These are phyloP conservation scores for Pantala flavescens DNA, from an alignment of 1,140 invertebrate species.

Conservation along the genomic window DNA sequence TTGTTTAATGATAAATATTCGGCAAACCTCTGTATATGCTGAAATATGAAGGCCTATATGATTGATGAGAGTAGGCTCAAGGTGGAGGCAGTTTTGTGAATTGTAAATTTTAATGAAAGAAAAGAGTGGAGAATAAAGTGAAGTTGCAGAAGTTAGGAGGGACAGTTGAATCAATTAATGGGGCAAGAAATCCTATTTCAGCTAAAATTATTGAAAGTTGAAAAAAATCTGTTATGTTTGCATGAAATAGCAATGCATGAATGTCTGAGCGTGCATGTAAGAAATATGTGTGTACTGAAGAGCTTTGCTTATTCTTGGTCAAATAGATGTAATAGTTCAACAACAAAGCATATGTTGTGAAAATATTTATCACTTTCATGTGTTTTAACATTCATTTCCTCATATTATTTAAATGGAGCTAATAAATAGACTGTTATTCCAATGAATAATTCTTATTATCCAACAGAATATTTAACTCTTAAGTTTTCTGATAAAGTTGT, in stretches of 20 bases:
- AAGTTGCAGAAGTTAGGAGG: not conserved
- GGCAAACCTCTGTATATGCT: not conserved
- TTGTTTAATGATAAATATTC: not conserved
- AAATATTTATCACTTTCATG: too few relatives aligned
- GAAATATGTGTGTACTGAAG: not conserved
- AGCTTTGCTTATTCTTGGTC: not conserved
- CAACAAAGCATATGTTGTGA: too few relatives aligned
- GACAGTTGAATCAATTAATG: not conserved
- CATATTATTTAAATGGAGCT: too few relatives aligned
- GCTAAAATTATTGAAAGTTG: not conserved
- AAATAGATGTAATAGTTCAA: not conserved
- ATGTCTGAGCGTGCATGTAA: not conserved
- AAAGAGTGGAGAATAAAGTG: not conserved
- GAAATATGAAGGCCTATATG: not conserved
- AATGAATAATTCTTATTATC: too few relatives aligned
- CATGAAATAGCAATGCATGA: slow-evolving; percentile 1
- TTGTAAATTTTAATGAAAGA: not conserved
- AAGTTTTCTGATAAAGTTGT: too few relatives aligned
- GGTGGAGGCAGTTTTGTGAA: not conserved
- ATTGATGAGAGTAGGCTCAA: not conserved
- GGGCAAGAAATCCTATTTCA: not conserved
- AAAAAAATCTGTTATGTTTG: not conserved
- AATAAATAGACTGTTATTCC: too few relatives aligned
- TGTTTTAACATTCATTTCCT: too few relatives aligned
- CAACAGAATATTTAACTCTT: too few relatives aligned